A percentile compares a stretch with the other conserved stretches of the same genome.
Evolutionary conservation across 2,888 invertebrate genomes (phyloP).

Genomic region (Marasmarcha lunaedactyla): DNA sequence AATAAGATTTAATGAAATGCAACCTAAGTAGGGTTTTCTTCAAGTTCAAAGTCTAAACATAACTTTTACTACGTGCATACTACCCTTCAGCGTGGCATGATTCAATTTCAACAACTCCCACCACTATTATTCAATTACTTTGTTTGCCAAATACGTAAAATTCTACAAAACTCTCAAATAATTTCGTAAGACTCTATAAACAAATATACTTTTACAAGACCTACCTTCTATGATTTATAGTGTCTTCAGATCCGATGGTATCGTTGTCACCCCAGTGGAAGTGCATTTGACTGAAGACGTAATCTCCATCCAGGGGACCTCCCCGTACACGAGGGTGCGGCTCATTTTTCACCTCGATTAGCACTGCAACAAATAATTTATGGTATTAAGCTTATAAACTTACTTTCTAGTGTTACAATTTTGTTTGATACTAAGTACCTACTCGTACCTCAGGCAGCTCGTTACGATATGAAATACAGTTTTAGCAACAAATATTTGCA

Average conservation of each 20-base stretch:
- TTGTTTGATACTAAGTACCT: no score
- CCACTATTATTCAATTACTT: no score
- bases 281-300: slow-evolving; percentile 81
- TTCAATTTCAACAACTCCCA: no score
- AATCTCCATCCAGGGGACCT: slow-evolving; percentile 74
- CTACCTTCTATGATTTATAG: slow-evolving; percentile 75
- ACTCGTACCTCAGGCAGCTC: no score
- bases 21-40: slow-evolving; percentile 6
- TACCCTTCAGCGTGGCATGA: no score
- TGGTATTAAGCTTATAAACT: no score
- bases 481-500: no score
- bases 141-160: no score
- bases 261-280: slow-evolving; percentile 88
- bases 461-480: no score
- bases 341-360: slow-evolving; percentile 69
- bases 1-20: background rate
- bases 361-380: slow-evolving; percentile 56
- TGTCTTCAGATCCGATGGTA: slow-evolving; percentile 83
- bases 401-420: no score
- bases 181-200: background rate
- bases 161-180: no score
- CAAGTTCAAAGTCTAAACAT: background rate
- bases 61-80: slow-evolving; percentile 15
- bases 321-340: slow-evolving; percentile 71
- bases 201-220: background rate